These are phyloP conservation scores for Naja naja DNA, from an alignment of 2,113 vertebrate species.

Conservation along the genomic window DNA sequence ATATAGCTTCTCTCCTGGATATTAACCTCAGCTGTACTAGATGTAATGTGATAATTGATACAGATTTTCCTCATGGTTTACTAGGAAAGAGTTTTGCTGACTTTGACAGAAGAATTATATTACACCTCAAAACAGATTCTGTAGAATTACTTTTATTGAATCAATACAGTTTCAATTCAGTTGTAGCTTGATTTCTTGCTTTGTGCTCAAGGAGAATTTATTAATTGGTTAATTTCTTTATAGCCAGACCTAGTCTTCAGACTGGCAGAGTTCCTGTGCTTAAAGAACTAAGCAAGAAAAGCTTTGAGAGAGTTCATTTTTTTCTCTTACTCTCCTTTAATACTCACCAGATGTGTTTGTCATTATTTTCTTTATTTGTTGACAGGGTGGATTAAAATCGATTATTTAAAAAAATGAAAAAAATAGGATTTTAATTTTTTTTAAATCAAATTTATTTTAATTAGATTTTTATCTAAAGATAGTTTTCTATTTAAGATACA, in stretches of 20 bases:
- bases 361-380: background rate
- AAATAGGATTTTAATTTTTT: too few species aligned
- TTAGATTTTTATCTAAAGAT: too few species aligned
- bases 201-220: background rate
- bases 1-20: background rate
- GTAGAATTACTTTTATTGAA: background rate
- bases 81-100: background rate
- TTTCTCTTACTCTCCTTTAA: background rate
- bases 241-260: background rate
- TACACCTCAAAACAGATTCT: background rate
- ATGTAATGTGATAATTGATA: background rate
- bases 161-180: background rate
- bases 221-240: slow-evolving; percentile 45
- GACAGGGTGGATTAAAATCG: background rate
- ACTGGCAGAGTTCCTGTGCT: background rate
- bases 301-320: background rate
- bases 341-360: background rate
- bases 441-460: too few species aligned
- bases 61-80: background rate
- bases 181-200: background rate
- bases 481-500: too few species aligned
- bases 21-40: background rate
- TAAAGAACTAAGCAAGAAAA: background rate
- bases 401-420: too few species aligned
- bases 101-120: background rate